These are phyloP conservation scores for Hanleya hanleyi DNA, from an alignment of 2,888 invertebrate species.

Conservation along the genomic window DNA sequence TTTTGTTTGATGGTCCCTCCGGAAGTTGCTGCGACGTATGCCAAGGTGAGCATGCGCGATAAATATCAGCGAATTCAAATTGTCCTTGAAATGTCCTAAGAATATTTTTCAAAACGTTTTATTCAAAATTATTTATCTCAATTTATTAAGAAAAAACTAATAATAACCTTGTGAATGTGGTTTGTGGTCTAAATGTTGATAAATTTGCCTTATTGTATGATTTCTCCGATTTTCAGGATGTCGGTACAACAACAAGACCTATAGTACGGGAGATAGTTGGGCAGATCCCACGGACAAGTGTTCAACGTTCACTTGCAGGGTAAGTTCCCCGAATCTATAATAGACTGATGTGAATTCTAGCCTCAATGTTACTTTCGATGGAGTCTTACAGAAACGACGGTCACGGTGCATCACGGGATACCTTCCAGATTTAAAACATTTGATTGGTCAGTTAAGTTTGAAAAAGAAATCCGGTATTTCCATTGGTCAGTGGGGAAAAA, in stretches of 20 bases:
- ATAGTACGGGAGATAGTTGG: conserved; percentile 89
- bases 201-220: too few relatives aligned
- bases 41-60: conserved; percentile 75
- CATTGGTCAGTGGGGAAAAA: too few relatives aligned
- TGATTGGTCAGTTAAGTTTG: too few relatives aligned
- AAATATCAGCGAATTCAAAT: neutral
- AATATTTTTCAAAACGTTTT: neutral
- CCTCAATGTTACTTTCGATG: too few relatives aligned
- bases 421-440: too few relatives aligned
- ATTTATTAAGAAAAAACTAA: neutral
- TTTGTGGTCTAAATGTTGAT: too few relatives aligned
- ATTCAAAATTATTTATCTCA: conserved; percentile 15
- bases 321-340: conserved; percentile 32
- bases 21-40: conserved; percentile 88
- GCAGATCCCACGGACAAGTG: conserved; percentile 76
- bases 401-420: too few relatives aligned
- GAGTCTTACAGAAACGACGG: too few relatives aligned
- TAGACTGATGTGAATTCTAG: too few relatives aligned
- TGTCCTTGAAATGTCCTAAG: neutral
- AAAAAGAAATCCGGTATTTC: too few relatives aligned
- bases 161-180: conserved; percentile 5
- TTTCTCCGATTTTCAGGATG: conserved; percentile 85
- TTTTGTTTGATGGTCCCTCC: conserved; percentile 79
- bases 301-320: conserved; percentile 53
- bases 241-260: conserved; percentile 82